These are phyloP conservation scores for Orchestia grillus DNA, from an alignment of 1,140 invertebrate species.

Conservation along the genomic window DNA sequence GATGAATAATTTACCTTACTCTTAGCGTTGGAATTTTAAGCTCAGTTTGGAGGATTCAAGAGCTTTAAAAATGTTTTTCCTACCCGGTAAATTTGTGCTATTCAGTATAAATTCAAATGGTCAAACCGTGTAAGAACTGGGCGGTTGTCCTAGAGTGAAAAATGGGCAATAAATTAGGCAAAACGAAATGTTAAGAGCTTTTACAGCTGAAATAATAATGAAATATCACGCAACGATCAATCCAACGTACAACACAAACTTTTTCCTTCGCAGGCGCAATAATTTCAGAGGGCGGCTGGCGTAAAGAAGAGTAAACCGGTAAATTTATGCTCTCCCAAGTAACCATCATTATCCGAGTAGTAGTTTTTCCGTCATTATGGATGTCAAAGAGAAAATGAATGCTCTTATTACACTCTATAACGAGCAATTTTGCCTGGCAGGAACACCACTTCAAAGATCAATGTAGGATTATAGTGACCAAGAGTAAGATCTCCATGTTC, in stretches of 20 bases:
- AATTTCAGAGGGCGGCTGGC: neutral
- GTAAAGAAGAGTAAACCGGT: neutral
- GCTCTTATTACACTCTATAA: constrained; percentile 12
- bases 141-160: neutral
- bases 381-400: neutral
- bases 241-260: neutral
- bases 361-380: neutral
- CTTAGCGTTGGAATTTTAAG: neutral
- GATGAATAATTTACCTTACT: too few relatives aligned
- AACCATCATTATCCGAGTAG: neutral
- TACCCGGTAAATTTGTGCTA: neutral
- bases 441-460: neutral
- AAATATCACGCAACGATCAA: neutral
- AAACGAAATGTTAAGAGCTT: neutral
- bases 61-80: neutral
- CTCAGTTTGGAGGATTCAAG: neutral
- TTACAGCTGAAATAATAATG: neutral
- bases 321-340: neutral
- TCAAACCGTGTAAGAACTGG: neutral
- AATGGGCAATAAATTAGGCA: neutral
- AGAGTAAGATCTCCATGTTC: constrained; percentile 18
- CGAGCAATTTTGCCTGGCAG: neutral
- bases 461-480: constrained; percentile 33
- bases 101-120: neutral
- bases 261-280: neutral